A percentile compares a stretch with the other conserved stretches of the same genome.
Conservation (phyloP, 2,113 vertebrate genomes). For the Patagioenas fasciata region DNA sequence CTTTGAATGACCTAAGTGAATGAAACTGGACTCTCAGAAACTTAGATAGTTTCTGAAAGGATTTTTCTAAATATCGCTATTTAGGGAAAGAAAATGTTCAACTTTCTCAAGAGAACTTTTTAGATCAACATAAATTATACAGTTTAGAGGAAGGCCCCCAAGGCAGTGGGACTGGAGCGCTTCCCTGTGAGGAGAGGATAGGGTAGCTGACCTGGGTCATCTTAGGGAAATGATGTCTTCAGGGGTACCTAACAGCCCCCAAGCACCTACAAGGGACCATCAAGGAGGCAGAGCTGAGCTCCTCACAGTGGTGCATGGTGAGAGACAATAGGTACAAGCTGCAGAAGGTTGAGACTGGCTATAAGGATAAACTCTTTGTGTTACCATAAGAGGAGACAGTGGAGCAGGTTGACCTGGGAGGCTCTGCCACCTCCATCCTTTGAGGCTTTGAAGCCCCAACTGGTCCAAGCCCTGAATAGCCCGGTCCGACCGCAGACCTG, state of each 20-base stretch:
- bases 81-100: not conserved
- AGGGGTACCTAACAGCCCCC: not conserved
- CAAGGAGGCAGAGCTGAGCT: rapidly evolving
- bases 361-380: not conserved
- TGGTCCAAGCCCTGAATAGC: not conserved
- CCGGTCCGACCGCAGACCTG: not conserved
- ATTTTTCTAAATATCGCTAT: not conserved
- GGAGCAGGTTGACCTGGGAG: not conserved
- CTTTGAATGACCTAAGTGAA: not conserved
- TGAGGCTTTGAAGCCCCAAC: not conserved
- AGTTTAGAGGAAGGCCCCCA: not conserved
- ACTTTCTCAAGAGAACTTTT: not conserved
- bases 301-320: rapidly evolving
- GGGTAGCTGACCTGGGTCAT: not conserved
- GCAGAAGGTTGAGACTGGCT: not conserved
- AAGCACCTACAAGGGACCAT: not conserved
- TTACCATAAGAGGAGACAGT: too few relatives aligned
- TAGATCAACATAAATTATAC: not conserved
- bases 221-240: not conserved
- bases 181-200: not conserved
- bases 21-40: not conserved
- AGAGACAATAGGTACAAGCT: not conserved
- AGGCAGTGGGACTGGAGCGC: not conserved
- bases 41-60: not conserved
- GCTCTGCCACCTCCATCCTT: not conserved